Evolutionary conservation across 2,888 invertebrate genomes (phyloP).

Genomic region (Hemaris fuciformis): DNA sequence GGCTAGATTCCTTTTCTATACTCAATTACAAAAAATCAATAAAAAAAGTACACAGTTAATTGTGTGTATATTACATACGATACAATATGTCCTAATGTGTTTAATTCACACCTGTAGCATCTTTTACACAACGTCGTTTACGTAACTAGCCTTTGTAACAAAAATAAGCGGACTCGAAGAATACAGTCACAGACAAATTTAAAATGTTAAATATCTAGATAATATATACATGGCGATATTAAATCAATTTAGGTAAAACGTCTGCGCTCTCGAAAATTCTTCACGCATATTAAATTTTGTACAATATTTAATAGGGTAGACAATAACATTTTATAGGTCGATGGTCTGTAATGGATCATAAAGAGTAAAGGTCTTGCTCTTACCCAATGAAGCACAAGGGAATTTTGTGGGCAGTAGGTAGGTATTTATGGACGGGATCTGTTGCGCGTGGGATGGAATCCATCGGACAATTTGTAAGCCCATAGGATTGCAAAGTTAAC

Average conservation of each 20-base stretch:
- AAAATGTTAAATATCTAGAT: too few relatives aligned
- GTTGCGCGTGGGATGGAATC: background rate
- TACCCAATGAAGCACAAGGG: background rate
- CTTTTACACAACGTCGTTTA: background rate
- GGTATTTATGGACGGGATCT: background rate
- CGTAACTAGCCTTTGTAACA: background rate
- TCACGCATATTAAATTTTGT: too few relatives aligned
- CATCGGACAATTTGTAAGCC: background rate
- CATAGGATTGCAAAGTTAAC: too few relatives aligned
- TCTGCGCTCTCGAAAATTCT: too few relatives aligned
- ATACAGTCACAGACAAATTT: background rate
- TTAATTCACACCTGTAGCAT: background rate
- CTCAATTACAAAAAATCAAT: too few relatives aligned
- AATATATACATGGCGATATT: too few relatives aligned
- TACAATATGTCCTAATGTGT: background rate
- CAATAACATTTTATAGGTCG: too few relatives aligned
- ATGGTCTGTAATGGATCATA: background rate
- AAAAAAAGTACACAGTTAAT: background rate
- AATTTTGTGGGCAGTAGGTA: background rate
- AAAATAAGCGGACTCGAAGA: background rate
- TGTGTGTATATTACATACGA: background rate
- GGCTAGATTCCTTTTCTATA: too few relatives aligned
- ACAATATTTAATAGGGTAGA: background rate
- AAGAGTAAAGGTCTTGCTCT: background rate
- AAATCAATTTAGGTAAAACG: too few relatives aligned